Evolutionary conservation across 2,113 vertebrate species (phyloP).

Genomic region (Dromas ardeola): DNA sequence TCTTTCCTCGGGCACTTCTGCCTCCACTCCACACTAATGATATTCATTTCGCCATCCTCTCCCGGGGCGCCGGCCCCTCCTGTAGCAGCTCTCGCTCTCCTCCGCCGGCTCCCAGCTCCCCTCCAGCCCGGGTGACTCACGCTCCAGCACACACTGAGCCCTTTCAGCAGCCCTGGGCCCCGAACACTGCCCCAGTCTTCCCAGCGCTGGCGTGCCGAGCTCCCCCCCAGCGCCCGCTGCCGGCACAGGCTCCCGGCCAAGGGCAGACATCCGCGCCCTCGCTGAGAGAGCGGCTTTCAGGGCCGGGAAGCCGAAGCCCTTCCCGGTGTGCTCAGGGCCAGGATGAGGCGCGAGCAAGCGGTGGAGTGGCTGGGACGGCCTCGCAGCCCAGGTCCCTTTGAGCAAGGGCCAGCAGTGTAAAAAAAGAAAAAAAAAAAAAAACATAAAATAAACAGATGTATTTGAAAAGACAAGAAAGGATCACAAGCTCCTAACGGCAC

Average conservation of each 20-base stretch:
- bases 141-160: slow-evolving; percentile 62
- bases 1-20: neutral
- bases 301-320: neutral
- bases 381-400: neutral
- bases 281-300: slow-evolving; percentile 57
- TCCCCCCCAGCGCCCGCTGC: neutral
- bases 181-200: slow-evolving; percentile 73
- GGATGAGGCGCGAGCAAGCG: neutral
- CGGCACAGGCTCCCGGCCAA: slow-evolving; percentile 50
- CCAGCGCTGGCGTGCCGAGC: neutral
- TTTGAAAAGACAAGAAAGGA: neutral
- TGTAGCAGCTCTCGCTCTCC: neutral
- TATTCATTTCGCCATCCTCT: neutral
- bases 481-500: neutral
- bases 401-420: neutral
- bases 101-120: neutral
- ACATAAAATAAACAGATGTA: slow-evolving; percentile 8
- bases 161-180: slow-evolving; percentile 69
- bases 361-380: neutral
- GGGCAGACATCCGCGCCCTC: neutral
- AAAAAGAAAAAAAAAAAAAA: neutral
- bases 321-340: neutral
- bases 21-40: neutral
- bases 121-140: slow-evolving; percentile 52
- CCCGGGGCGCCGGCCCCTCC: neutral